Base-by-base conservation (phyloP, 2,113 vertebrate genomes). In the Pyxicephalus adspersus region DNA sequence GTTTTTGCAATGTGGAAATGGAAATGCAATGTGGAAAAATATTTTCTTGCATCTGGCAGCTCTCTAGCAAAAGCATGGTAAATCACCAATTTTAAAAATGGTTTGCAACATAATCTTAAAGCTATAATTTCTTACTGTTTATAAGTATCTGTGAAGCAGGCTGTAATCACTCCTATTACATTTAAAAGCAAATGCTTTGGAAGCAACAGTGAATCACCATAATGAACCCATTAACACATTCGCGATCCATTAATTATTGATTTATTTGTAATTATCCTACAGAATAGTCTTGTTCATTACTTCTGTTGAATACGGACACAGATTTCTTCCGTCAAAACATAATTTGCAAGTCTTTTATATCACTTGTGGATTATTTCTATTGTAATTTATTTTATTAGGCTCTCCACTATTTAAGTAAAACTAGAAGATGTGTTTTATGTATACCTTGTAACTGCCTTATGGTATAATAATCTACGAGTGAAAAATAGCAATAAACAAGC, bases 161-260 rank as follows among this genome's bases (percentile, higher is more conserved):
- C 18, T 83, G 71, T 38, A 86, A 87, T 86, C 55, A 77, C 58
- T 83, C 83, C 84, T 84, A 0, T 85, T 87, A 85, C 77, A 63
- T 80, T 75, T 86, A 52, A 3, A 85, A 79, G 73, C 83, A 82
- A 83, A 77, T 2, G 79, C 64, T 60, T 84, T 84, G 3, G 60
- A 83, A 52, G 66, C 18, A 34, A 65, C 82, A 60, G 67, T 87
- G 23, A 50, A 84, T 89, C 89, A 89, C 38, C 9, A 58, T 81
- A 84, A 80, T 76, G 81, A 88, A 85, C 83, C 57, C 68, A 84
- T 84, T 84, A 89, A 87, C 84, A 87, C 83, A 87, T 89, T 81
- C 84, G 84, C 60, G 83, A 58, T 70, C 86, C 84, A 85, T 87
- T 88, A 87, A 81, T 85, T 88, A 88, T 85, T 87, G 85, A 90